Evolutionary conservation across 2,797 vertebrate species (phyloP).

Genomic region (Parauchenoglanis punctatus): DNA sequence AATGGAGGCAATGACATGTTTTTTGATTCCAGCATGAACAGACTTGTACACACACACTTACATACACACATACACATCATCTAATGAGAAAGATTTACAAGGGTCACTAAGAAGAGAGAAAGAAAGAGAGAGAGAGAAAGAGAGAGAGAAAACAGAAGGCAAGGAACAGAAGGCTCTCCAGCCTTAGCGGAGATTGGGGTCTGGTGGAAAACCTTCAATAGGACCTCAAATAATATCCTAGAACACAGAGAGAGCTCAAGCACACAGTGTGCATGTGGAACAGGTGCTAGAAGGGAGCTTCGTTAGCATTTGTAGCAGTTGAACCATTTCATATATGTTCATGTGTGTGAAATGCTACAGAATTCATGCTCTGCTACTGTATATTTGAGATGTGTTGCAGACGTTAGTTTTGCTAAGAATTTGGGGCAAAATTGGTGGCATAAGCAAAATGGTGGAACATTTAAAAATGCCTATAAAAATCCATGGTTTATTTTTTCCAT

Average conservation of each 20-base stretch:
- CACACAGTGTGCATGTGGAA: background rate
- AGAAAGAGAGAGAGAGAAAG: background rate
- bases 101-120: slow-evolving; percentile 28
- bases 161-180: slow-evolving; percentile 73
- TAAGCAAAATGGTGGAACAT: background rate
- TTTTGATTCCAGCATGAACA: background rate
- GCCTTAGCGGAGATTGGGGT: slow-evolving; percentile 74
- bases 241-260: background rate
- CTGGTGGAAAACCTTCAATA: slow-evolving; percentile 18
- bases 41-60: slow-evolving; percentile 11
- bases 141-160: slow-evolving; percentile 36
- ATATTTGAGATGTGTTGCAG: background rate
- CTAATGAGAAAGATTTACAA: slow-evolving; percentile 37
- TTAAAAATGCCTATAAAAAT: background rate
- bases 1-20: slow-evolving; percentile 1
- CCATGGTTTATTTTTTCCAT: background rate
- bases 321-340: background rate
- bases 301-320: background rate
- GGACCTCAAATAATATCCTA: background rate
- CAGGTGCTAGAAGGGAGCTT: background rate
- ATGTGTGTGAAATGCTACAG: background rate
- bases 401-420: background rate
- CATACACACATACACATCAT: slow-evolving; percentile 34
- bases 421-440: background rate
- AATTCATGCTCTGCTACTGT: background rate